Evolutionary conservation across 1,140 invertebrate genomes (phyloP), one percentile per base, ranked within the genome.

Genomic region (Philopotamus ludificatus): DNA sequence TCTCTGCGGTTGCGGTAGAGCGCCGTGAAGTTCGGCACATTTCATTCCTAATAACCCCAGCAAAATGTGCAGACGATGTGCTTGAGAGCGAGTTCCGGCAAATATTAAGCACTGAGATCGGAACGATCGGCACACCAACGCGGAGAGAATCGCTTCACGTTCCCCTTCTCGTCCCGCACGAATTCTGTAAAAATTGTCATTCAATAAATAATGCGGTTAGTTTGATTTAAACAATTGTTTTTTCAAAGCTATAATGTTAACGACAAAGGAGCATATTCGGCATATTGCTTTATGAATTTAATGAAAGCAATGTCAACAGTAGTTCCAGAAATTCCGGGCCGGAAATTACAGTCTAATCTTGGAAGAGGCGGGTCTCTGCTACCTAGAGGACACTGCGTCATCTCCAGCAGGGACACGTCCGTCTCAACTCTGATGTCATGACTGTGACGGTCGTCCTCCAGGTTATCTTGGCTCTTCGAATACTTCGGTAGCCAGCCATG

Each of bases 1-100:
- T 71, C 95, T 86, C 74, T 97, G 90, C 0, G 92, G 88, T 78
- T 99, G 97, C 3, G 92, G 91, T 0, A 99, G 80, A 76, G 97
- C 95, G 0, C 97, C 95, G 76, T 99, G 97, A 22, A 99, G 82
- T 80, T 99, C 96, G 0, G 90, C 95, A 25, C 93, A 86, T 82
- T 89, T 76, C 47, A 74, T 78, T 0, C 93, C 94, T 12, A 99
- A 78, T 22, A 99, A 80, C 1, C 95, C 94, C 1, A 99, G 79
- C 0, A 98, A 74, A 65, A 99, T 90, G 73, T 97, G 93, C 44
- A 99, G 78, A 25, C 93, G 79, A 77, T 98, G 95, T 16, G 95
- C 95, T 75, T 95, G 89, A 70, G 89, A 91, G 79, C 99, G 98
- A 0, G 96, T 99, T 76, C 93, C 92, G 12, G 98, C 92, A 82